Percentiles rank a stretch among this genome's conserved stretches.
Evolutionary conservation across 2,797 vertebrate genomes (phyloP).

Genomic region (Liparis tanakae): DNA sequence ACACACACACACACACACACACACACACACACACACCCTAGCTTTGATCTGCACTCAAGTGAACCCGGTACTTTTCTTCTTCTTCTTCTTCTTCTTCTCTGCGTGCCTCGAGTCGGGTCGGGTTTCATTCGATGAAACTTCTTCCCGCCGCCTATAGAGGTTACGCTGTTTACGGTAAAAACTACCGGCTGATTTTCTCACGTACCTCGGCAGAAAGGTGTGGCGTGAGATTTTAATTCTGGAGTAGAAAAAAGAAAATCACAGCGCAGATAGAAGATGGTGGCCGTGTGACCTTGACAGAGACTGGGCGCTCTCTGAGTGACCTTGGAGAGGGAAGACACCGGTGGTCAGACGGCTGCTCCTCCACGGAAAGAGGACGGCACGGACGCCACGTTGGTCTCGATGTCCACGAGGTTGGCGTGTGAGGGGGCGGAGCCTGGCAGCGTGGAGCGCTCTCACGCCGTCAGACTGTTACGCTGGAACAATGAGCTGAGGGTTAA

Average conservation of each 20-base stretch:
- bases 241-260: background rate
- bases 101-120: constrained; percentile 13
- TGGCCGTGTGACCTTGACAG: background rate
- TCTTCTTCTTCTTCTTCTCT: too few species aligned
- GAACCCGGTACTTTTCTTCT: background rate
- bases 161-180: background rate
- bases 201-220: background rate
- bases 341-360: constrained; percentile 58
- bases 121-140: constrained; percentile 29
- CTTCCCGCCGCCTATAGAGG: background rate
- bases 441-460: constrained; percentile 54
- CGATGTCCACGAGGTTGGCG: constrained; percentile 56
- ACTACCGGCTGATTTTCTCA: background rate
- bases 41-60: background rate
- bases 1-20: background rate
- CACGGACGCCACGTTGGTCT: constrained; percentile 10
- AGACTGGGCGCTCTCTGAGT: background rate
- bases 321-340: constrained; percentile 29
- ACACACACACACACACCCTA: too few species aligned
- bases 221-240: background rate
- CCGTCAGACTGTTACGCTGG: constrained; percentile 46
- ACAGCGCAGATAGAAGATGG: background rate
- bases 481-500: constrained; percentile 71
- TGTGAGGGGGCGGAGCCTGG: constrained; percentile 46
- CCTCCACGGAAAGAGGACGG: constrained; percentile 33